Evolutionary conservation across 2,888 invertebrate genomes (phyloP), one percentile per base, ranked within the genome.

Genomic region (Lypha dubia): DNA sequence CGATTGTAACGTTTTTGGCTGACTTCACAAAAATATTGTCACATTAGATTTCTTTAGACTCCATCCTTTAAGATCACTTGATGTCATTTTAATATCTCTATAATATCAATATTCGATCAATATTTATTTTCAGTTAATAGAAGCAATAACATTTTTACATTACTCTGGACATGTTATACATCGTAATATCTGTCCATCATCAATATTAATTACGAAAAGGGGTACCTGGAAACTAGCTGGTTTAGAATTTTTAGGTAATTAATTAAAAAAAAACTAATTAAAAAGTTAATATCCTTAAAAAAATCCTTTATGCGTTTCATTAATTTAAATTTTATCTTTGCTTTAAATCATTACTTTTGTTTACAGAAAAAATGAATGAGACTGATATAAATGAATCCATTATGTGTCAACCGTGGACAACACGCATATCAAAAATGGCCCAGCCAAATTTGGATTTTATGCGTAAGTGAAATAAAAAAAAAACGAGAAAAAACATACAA

Each of bases 161-260:
- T 96, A 97, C 93, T 95, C 95, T 46, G 95, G 96, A 87, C 96
- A 96, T 92, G 95, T 97, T 89, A 94, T 99, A 86, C 99, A 99
- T 92, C 95, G 98, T 89, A 99, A 99, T 93, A 95, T 99, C 58
- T 98, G 97, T 91, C 99, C 99, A 2, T 96, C 96, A 87, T 97
- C 97, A 88, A 96, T 99, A 88, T 94, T 98, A 88, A 96, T 99
- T 86, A 98, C 98, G 70, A 97, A 96, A 91, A 95, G 96, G 79
- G 98, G 98, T 86, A 97, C 97, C 53, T 99, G 99, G 99, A 99
- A 99, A 92, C 94, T 99, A 82, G 97, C 96, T 65, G 98, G 99
- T 32, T 94, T 99, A 86, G 98, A 98, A 91, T 99, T 98, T 93
- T 94, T 95, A 87, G 98, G 98, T 96, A 93, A 89, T 89, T 90